These are phyloP conservation scores for Xiphophorus birchmanni DNA, from an alignment of 2,797 vertebrate genomes.

Conservation along the genomic window DNA sequence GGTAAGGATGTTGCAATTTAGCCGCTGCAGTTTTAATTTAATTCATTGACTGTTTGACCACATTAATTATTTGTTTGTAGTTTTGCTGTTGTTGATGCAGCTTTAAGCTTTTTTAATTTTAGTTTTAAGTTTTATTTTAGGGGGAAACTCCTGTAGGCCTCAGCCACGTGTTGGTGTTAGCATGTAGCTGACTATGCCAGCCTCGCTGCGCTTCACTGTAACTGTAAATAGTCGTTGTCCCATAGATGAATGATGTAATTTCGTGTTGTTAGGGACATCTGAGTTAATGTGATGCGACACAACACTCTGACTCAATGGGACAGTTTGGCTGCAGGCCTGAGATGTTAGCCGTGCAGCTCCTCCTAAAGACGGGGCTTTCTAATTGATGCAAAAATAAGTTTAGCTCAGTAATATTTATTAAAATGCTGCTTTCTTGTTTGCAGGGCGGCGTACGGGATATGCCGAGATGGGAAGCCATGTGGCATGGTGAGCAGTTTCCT, in stretches of 20 bases:
- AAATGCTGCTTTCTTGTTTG: background rate
- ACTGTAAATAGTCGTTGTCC: background rate
- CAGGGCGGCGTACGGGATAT: background rate
- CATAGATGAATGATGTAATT: slow-evolving; percentile 72
- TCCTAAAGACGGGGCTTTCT: background rate
- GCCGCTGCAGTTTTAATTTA: rapidly evolving
- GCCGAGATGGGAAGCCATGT: background rate
- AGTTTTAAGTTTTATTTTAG: background rate
- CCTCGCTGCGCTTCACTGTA: background rate
- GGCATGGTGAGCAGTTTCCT: background rate
- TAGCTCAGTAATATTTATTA: background rate
- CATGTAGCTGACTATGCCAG: background rate
- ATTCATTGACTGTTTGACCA: rapidly evolving
- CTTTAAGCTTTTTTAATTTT: too few relatives aligned
- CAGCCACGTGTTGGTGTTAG: slow-evolving; percentile 50
- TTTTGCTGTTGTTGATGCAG: rapidly evolving
- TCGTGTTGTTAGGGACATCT: slow-evolving; percentile 87
- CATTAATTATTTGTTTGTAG: rapidly evolving
- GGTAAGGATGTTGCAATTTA: background rate
- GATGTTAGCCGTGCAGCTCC: background rate
- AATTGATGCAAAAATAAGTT: background rate
- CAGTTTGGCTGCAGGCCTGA: background rate
- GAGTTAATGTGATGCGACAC: slow-evolving; percentile 76
- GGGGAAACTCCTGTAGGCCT: slow-evolving; percentile 35
- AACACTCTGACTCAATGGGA: slow-evolving; percentile 77